phyloP scores from a whole-genome alignment of 2,113 vertebrate species.

The Psittacara wagleri region DNA sequence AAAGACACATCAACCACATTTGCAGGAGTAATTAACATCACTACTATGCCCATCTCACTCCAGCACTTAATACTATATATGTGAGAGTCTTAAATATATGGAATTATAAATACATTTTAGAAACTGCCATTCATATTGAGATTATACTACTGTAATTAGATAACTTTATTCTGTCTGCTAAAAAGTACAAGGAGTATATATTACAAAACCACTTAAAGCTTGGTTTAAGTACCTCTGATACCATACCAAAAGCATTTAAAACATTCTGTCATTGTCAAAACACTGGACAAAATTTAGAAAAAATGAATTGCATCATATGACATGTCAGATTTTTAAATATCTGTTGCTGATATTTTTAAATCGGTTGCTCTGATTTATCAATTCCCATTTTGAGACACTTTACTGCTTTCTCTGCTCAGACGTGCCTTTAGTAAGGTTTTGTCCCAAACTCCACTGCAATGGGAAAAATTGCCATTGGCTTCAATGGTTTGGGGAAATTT shows the following conservation, averaged over 20 bases:
- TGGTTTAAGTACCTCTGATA: not conserved
- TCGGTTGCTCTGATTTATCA: not conserved
- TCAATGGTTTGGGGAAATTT: not conserved
- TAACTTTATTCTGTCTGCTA: not conserved
- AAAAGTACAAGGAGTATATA: not conserved
- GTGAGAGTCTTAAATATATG: not conserved
- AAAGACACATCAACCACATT: not conserved
- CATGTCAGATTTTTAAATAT: not conserved
- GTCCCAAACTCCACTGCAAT: not conserved
- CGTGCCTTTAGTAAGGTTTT: not conserved
- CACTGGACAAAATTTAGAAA: not conserved
- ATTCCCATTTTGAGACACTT: not conserved
- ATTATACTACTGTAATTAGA: not conserved
- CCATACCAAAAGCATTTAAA: not conserved
- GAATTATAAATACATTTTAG: not conserved
- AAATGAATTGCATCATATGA: not conserved
- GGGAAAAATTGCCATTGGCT: not conserved
- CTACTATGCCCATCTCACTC: not conserved
- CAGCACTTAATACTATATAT: not conserved
- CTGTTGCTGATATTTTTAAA: not conserved
- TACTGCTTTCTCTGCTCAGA: not conserved
- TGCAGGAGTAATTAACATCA: not conserved
- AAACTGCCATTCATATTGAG: not conserved
- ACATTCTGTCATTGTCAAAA: not conserved
- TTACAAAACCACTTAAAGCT: not conserved